Percentiles rank a stretch among this genome's conserved stretches.
Evolutionary conservation across 2,113 vertebrate genomes (phyloP).

Genomic region (Diphyllodes magnificus): DNA sequence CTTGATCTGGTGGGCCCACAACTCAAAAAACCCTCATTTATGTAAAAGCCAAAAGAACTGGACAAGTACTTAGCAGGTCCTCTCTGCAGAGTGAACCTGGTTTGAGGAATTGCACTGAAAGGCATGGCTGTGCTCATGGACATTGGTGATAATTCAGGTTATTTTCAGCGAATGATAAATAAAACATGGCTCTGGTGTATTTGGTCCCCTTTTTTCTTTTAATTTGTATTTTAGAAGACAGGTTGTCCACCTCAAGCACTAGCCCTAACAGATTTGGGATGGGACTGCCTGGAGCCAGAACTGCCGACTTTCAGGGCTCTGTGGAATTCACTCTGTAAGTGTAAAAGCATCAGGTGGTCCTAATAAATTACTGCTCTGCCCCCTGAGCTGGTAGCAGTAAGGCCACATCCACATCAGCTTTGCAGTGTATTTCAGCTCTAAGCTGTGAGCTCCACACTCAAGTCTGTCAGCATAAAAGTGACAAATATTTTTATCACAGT

Average conservation of each 20-base stretch:
- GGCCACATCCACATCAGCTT: not conserved
- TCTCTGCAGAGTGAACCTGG: not conserved
- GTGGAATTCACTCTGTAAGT: not conserved
- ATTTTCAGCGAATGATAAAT: not conserved
- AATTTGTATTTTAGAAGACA: not conserved
- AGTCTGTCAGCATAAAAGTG: not conserved
- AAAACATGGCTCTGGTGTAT: not conserved
- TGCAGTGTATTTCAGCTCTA: not conserved
- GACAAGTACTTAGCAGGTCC: not conserved
- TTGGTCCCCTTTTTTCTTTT: not conserved
- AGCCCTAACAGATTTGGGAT: not conserved
- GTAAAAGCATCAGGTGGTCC: not conserved
- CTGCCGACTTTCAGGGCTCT: not conserved
- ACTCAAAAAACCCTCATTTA: not conserved
- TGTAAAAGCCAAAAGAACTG: not conserved
- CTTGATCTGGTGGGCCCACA: not conserved
- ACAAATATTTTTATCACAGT: not conserved
- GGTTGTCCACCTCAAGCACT: not conserved
- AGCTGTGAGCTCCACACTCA: not conserved
- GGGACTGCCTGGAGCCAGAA: not conserved
- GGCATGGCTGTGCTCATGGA: not conserved
- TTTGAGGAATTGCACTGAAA: not conserved
- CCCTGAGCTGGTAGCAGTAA: not conserved
- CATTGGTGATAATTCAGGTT: not conserved
- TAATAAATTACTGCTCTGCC: not conserved